Evolutionary conservation across 2,888 invertebrate species (phyloP).

Genomic region (Nebria salina): DNA sequence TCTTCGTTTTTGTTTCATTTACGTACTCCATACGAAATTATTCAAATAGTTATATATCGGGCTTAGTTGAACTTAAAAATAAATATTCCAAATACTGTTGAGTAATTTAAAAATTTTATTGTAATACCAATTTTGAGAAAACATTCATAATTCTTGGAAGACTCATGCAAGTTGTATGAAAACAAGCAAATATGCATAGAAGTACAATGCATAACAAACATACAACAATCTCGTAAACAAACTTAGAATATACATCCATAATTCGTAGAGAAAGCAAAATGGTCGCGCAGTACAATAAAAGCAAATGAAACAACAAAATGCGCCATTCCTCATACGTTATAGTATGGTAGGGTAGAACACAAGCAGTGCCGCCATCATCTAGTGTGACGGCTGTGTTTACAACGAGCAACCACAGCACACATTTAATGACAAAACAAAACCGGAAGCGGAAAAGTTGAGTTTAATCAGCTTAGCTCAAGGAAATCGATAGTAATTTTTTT

Average conservation of each 20-base stretch:
- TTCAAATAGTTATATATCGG: too few relatives aligned
- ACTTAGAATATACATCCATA: constrained; percentile 8
- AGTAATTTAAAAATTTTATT: too few relatives aligned
- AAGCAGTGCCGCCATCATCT: not conserved
- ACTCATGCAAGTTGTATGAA: not conserved
- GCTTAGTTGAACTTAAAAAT: too few relatives aligned
- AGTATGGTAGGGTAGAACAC: not conserved
- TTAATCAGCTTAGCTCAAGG: constrained; percentile 9
- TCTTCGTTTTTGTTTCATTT: too few relatives aligned
- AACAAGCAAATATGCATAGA: not conserved
- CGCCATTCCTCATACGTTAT: constrained; percentile 16
- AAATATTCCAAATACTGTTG: too few relatives aligned
- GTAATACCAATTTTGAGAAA: not conserved
- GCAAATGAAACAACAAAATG: constrained; percentile 9
- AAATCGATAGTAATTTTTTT: not conserved
- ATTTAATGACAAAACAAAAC: constrained; percentile 14
- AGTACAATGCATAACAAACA: not conserved
- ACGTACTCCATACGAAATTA: not conserved
- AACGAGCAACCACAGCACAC: not conserved
- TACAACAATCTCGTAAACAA: not conserved
- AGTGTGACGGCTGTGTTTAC: not conserved
- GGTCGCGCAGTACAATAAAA: constrained; percentile 10
- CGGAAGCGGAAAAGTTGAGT: not conserved
- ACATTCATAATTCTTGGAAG: not conserved
- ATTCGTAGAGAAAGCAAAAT: not conserved